Conservation (phyloP, 1,140 invertebrate species). For the Latrodectus geometricus region DNA sequence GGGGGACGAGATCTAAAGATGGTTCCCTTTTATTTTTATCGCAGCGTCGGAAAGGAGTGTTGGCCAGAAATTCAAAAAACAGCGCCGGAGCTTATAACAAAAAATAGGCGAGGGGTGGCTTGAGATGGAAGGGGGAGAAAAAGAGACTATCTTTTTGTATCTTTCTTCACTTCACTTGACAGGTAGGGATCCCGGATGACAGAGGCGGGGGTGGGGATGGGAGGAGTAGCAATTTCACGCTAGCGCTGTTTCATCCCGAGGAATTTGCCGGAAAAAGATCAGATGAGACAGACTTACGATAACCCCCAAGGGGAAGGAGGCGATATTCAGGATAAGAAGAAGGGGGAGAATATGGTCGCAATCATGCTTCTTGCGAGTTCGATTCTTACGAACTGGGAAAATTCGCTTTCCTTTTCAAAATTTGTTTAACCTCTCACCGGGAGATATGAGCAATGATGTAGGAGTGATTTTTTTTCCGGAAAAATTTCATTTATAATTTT, state of each 20-base stretch:
- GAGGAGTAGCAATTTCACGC: constrained; percentile 40
- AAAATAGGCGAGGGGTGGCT: background rate
- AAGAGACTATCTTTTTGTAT: constrained; percentile 21
- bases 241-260: constrained; percentile 21
- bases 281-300: constrained; percentile 13
- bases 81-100: background rate
- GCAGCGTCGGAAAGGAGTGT: too few species aligned
- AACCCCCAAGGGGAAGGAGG: background rate
- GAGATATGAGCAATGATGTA: too few species aligned
- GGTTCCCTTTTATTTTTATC: background rate
- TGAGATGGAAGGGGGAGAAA: background rate
- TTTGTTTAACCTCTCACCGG: background rate
- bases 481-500: too few species aligned
- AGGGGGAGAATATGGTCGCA: constrained; percentile 1
- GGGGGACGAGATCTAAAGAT: background rate
- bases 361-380: background rate
- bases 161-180: constrained; percentile 46
- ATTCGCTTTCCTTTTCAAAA: background rate
- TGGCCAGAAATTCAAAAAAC: background rate
- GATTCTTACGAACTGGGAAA: background rate
- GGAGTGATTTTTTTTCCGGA: too few species aligned
- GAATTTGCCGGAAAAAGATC: constrained; percentile 36
- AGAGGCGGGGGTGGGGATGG: background rate
- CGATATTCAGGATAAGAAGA: background rate
- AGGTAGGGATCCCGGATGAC: constrained; percentile 44